Base-by-base conservation (phyloP, 2,888 invertebrate species). In the Tineola bisselliella region DNA sequence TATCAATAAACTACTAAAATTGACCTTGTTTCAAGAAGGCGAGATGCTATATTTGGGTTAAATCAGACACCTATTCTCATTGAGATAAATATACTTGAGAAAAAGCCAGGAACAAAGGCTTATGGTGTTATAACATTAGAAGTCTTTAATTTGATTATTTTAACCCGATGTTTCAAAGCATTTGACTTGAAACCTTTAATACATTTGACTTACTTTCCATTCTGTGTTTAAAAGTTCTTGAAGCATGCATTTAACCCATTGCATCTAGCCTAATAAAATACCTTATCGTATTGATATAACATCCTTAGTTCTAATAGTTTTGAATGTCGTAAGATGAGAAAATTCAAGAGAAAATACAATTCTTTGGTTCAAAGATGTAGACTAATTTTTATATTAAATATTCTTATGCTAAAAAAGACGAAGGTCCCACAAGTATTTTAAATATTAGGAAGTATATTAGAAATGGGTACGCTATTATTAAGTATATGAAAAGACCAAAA, bases 351-450 rank as follows among this genome's bases (percentile, higher is more conserved):
- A 10, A 48, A 48, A 56, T 18, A 12, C 33, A 57, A 57, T 19
- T 62, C 60, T 60, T 60, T 60, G 62, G 62, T 62, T 43, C 13
- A 48, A 62, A 54, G 13, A 44, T 33, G 18, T 30, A 17, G 30
- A 62, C 15, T 15, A 59, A 33, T 19, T 48, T 71, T 71, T 72
- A 67, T 38, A 38, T 38, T 1, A 4, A 38, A 73, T 71, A 48
- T 17, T 17, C 15, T 48, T 48, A 58, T 33, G 10, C 33, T 31
- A 58, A 48, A 17, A 48, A 75, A 70, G 72, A 75, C 68, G 71
- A 74, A 82, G 84, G 84, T 84, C 84, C 84, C 84, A 78, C 77
- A 73, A 77, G 75, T 77, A 78, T 70, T 77, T 73, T 69, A 75
- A 79, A 72, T 78, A 71, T 71, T 74, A 74, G 68, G 68, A 66